Base-by-base conservation (phyloP, 2,888 invertebrate species). In the Drepanosiphum platanoidis region DNA sequence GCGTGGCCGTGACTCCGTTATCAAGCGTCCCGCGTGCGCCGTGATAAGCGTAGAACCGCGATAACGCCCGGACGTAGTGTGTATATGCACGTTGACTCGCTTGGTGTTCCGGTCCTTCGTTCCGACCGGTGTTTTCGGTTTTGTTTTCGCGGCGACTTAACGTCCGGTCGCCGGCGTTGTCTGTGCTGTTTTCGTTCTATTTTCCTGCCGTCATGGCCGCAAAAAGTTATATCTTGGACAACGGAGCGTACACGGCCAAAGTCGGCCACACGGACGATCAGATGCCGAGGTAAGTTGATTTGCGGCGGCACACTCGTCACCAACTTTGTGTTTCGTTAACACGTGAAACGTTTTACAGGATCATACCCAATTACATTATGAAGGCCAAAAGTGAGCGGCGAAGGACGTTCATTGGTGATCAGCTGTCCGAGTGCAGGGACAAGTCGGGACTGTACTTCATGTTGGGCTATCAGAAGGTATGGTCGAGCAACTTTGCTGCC, bases 351-450 rank as follows among this genome's bases (percentile, higher is more conserved):
- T 82, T 87, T 90, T 90, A 82, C 88, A 93, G 93, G 88, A 89
- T 95, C 27, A 92, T 97, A 79, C 97, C 98, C 0, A 99, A 99
- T 90, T 97, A 96, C 89, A 96, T 99, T 42, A 97, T 97, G 93
- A 99, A 99, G 92, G 98, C 98, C 0, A 99, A 98, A 90, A 97
- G 96, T 80, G 99, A 99, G 90, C 91, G 97, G 82, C 93, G 98
- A 15, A 92, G 99, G 70, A 94, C 97, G 0, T 99, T 98, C 90
- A 93, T 99, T 86, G 98, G 95, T 0, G 94, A 95, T 88, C 98
- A 99, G 91, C 94, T 99, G 27, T 96, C 98, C 87, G 98, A 99
- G 88, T 99, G 99, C 89, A 92, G 97, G 39, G 99, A 99, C 89
- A 94, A 96, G 1, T 97, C 98, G 0, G 97, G 98, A 0, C 91